Conservation (phyloP, 2,797 vertebrate species). For the Crocidura indochinensis region DNA sequence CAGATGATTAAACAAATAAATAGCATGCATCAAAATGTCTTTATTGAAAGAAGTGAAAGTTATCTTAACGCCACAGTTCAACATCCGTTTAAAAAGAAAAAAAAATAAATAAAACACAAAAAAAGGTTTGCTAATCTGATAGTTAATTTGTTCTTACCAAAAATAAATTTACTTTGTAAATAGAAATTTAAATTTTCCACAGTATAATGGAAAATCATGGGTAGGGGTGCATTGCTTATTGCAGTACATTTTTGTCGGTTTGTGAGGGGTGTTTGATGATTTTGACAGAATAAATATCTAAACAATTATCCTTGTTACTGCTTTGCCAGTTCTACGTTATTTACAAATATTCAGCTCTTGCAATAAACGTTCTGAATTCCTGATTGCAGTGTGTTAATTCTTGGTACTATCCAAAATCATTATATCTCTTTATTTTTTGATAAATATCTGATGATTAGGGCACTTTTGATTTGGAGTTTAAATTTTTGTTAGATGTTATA, state of each 20-base stretch:
- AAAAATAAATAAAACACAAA: conserved; percentile 74
- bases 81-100: conserved; percentile 87
- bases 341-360: conserved; percentile 99
- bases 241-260: conserved; percentile 97
- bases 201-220: conserved; percentile 93
- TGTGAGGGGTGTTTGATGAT: conserved; percentile 97
- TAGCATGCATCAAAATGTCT: conserved; percentile 96
- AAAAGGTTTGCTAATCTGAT: conserved; percentile 89
- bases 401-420: conserved; percentile 84
- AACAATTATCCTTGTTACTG: conserved; percentile 99
- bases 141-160: conserved; percentile 94
- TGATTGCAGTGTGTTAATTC: conserved; percentile 90
- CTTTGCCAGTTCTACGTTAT: conserved; percentile 94
- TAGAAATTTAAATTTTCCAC: conserved; percentile 95
- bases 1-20: conserved; percentile 95
- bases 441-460: conserved; percentile 29
- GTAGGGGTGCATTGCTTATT: conserved; percentile 97
- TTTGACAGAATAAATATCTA: conserved; percentile 98
- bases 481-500: background rate
- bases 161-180: conserved; percentile 95
- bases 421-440: conserved; percentile 71
- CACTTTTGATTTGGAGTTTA: conserved; percentile 65
- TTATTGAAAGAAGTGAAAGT: conserved; percentile 91
- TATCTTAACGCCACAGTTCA: conserved; percentile 93
- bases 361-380: conserved; percentile 99